A percentile compares a stretch with the other conserved stretches of the same genome.
Conservation (phyloP, 64 coral and sea anemone species). For the Catalaphyllia jardinei region DNA sequence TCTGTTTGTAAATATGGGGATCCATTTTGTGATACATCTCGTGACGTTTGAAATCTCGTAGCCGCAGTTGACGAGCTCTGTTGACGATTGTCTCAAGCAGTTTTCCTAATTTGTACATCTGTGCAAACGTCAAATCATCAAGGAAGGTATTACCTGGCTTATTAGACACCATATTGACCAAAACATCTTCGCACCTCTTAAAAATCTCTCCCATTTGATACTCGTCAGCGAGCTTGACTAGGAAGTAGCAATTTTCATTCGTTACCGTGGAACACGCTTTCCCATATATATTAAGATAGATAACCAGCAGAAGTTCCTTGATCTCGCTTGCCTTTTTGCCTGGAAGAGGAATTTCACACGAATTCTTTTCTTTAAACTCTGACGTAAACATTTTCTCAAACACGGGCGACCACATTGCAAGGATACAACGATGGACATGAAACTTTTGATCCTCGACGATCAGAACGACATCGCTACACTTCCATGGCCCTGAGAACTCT, state of each 20-base stretch:
- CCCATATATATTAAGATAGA: slow-evolving; percentile 40
- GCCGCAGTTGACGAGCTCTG: slow-evolving; percentile 25
- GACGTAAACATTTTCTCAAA: slow-evolving; percentile 62
- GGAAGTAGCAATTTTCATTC: slow-evolving; percentile 34
- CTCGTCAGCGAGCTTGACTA: slow-evolving; percentile 44
- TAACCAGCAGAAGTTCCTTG: slow-evolving; percentile 55
- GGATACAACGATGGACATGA: slow-evolving; percentile 45
- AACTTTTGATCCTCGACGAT: slow-evolving; percentile 39
- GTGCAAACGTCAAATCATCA: slow-evolving; percentile 18
- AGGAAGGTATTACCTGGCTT: neutral
- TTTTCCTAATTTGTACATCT: slow-evolving; percentile 23
- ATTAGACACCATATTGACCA: neutral
- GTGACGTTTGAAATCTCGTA: slow-evolving; percentile 16
- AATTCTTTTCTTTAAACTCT: slow-evolving; percentile 24
- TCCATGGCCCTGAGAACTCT: slow-evolving; percentile 49
- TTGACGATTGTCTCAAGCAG: slow-evolving; percentile 47
- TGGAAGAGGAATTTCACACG: slow-evolving; percentile 26
- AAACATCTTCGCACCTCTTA: slow-evolving; percentile 36
- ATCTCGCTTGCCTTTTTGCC: slow-evolving; percentile 58
- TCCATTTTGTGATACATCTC: slow-evolving; percentile 27
- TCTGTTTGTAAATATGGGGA: neutral
- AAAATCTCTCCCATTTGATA: slow-evolving; percentile 62
- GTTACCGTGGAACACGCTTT: neutral
- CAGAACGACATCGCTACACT: slow-evolving; percentile 44
- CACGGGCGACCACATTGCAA: slow-evolving; percentile 59